Base-by-base conservation (phyloP, 2,797 vertebrate genomes). In the Anniella stebbinsi region DNA sequence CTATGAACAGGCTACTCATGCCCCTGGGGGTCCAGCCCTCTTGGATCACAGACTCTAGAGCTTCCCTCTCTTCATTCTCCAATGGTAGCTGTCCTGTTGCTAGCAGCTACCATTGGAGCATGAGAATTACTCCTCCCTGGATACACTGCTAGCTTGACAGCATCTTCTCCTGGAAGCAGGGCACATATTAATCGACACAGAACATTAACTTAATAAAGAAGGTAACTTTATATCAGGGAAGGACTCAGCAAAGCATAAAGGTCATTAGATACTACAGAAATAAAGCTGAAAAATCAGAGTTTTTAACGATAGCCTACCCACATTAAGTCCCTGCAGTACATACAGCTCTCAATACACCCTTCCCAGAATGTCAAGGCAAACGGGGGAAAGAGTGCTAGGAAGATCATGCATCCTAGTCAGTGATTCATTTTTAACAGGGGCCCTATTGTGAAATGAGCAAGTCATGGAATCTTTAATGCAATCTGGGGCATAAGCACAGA, bases 201-300 rank as follows among this genome's bases (percentile, higher is more conserved):
- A 87, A 87, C 80, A 83, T 83, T 76, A 82, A 82, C 67, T 76
- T 87, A 76, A 75, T 75, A 82, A 90, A 82, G n/a, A 77, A 48
- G 18, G 57, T 5, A 51, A 54, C 48, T 87, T 83, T 76, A 45
- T 77, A 83, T 69, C 48, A 69, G n/a, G 73, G 36, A 63, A 73
- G 21, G 57, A 51, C 67, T 76, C 72, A 75, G 33, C 57, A 87
- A 87, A 69, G 72, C 86, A 83, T 90, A 60, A 87, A 87, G 86
- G 80, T 38, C 88, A 89, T 76, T 76, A 48, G 57, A 77, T 60
- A 69, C 48, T 45, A 73, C 10, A 77, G 80, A 77, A 77, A 69
- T 87, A 67, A 87, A 82, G 83, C 57, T 54, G 80, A 41, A 83
- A 83, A 83, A 45, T 33, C 48, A 41, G 17, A n/a, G n/a, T 17